Conservation (phyloP, 2,797 vertebrate genomes). For the Pyrocephalus nanus region DNA sequence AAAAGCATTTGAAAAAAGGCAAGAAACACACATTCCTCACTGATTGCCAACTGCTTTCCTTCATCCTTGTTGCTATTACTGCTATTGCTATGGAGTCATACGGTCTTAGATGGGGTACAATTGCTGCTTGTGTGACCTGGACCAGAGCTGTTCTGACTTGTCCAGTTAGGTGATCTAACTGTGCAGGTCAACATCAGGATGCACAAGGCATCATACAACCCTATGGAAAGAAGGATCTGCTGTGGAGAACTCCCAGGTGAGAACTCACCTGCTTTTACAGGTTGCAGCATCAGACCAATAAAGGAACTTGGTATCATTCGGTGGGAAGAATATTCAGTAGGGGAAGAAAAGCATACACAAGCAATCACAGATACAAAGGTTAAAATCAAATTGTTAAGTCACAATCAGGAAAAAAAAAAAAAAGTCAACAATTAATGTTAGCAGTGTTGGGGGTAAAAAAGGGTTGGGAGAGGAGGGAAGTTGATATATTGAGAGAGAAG, state of each 20-base stretch:
- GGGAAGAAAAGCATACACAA: background rate
- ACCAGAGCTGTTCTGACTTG: background rate
- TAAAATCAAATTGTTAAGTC: background rate
- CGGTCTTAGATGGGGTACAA: background rate
- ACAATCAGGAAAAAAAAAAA: background rate
- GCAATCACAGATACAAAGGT: background rate
- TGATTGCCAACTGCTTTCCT: background rate
- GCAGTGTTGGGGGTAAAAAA: background rate
- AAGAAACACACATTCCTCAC: background rate
- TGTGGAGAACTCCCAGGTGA: background rate
- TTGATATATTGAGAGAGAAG: background rate
- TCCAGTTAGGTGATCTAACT: background rate
- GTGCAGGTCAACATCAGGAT: background rate
- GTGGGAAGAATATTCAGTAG: background rate
- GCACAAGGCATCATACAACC: background rate
- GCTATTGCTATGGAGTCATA: background rate
- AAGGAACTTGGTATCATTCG: background rate
- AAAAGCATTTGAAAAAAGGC: background rate
- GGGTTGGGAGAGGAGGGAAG: background rate
- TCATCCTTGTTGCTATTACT: background rate
- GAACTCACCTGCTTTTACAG: background rate
- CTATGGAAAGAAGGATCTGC: background rate
- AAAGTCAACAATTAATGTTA: background rate
- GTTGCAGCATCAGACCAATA: background rate
- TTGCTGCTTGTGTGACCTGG: background rate